phyloP scores from a whole-genome alignment of 2,888 invertebrate species.

The Gortyna flavago region DNA sequence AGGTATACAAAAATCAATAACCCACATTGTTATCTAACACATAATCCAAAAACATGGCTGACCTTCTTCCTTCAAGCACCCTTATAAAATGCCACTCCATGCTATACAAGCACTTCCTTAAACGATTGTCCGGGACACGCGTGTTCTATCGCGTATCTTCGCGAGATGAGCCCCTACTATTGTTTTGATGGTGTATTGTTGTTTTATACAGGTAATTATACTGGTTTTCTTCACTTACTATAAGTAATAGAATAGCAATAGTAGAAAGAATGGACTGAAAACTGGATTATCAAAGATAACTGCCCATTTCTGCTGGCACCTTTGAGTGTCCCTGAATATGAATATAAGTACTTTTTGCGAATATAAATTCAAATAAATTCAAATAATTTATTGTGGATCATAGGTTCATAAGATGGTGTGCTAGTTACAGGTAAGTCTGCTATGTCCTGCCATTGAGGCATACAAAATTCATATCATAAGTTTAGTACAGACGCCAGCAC shows the following conservation, averaged over 20 bases:
- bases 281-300: not conserved
- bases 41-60: conserved; percentile 37
- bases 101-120: conserved; percentile 69
- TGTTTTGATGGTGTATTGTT: conserved; percentile 21
- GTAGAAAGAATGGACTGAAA: not conserved
- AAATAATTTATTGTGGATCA: no score
- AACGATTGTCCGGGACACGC: conserved; percentile 80
- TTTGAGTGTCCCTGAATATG: not conserved
- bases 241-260: not conserved
- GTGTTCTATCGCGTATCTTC: conserved; percentile 84
- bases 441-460: no score
- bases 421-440: no score
- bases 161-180: conserved; percentile 59
- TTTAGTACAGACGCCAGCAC: no score
- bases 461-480: no score
- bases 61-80: conserved; percentile 36
- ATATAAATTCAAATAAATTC: no score
- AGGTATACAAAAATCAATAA: conserved; percentile 16
- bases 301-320: no score
- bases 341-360: not conserved
- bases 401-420: no score
- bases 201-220: conserved; percentile 24
- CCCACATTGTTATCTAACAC: conserved; percentile 46
- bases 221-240: not conserved
- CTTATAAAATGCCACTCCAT: conserved; percentile 72